phyloP scores from a whole-genome alignment of 2,113 vertebrate genomes.

The Engraulis encrasicolus region DNA sequence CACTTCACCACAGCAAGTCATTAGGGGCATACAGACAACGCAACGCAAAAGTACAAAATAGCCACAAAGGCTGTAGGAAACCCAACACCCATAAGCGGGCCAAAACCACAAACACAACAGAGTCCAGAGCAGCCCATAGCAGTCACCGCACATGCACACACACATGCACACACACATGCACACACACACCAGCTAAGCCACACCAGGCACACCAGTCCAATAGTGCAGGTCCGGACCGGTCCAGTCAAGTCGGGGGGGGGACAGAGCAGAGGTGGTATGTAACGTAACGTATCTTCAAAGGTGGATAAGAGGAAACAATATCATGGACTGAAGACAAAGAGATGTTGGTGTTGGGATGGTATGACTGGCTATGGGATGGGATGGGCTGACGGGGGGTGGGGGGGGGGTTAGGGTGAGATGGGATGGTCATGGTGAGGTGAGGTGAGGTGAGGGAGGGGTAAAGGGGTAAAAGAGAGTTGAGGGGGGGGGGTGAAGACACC shows the following conservation, averaged over 20 bases:
- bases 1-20: too few species aligned
- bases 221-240: neutral
- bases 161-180: too few species aligned
- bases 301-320: neutral
- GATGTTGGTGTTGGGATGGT: neutral
- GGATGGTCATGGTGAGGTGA: neutral
- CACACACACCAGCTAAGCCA: too few species aligned
- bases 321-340: neutral
- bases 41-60: too few species aligned
- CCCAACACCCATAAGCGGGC: neutral
- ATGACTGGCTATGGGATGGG: too few species aligned
- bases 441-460: neutral
- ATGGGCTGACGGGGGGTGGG: neutral
- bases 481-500: constrained; percentile 26
- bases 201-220: neutral
- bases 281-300: too few species aligned
- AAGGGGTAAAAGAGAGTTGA: neutral
- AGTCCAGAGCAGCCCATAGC: constrained; percentile 25
- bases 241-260: constrained; percentile 14
- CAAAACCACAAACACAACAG: constrained; percentile 5
- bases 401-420: neutral
- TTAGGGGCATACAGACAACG: too few species aligned
- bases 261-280: too few species aligned
- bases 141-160: too few species aligned
- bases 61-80: neutral